phyloP scores from a whole-genome alignment of 2,113 vertebrate genomes.

The Pollachius pollachius region DNA sequence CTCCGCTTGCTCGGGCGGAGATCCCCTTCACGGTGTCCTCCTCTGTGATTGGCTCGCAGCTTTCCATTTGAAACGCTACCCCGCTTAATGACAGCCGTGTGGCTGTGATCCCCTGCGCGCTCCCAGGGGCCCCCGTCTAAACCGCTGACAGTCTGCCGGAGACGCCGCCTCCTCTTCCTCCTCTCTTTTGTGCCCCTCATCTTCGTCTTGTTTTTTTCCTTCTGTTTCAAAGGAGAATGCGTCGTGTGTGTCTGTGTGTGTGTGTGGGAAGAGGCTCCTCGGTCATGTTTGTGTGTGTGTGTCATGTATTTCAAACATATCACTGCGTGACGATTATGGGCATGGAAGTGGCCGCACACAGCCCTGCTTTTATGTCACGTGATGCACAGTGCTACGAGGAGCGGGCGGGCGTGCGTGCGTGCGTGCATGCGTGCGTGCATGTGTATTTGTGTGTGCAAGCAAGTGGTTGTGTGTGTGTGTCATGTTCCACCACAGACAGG shows the following conservation, averaged over 20 bases:
- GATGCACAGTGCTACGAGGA: no score
- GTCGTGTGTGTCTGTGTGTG: slow-evolving; percentile 38
- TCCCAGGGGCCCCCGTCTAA: slow-evolving; percentile 41
- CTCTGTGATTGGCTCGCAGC: slow-evolving; percentile 25
- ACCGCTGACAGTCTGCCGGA: slow-evolving; percentile 42
- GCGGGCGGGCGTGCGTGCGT: no score
- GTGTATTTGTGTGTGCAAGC: neutral
- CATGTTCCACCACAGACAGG: neutral
- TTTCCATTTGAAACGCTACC: slow-evolving; percentile 39
- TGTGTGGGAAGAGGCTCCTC: no score
- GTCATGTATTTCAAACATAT: no score
- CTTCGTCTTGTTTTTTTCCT: slow-evolving; percentile 12
- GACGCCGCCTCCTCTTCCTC: neutral
- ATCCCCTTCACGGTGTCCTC: slow-evolving; percentile 1
- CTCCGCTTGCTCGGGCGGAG: neutral
- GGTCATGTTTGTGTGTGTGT: neutral
- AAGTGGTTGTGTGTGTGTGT: neutral
- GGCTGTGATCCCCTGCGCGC: slow-evolving; percentile 43
- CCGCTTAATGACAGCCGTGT: slow-evolving; percentile 47
- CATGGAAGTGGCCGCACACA: no score
- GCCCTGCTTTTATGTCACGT: no score
- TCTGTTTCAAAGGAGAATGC: slow-evolving; percentile 21
- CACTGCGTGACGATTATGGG: no score
- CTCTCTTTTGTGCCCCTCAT: no score
- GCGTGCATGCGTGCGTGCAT: neutral